Evolutionary conservation across 2,113 vertebrate species (phyloP).

Genomic region (Campylomormyrus numenius): DNA sequence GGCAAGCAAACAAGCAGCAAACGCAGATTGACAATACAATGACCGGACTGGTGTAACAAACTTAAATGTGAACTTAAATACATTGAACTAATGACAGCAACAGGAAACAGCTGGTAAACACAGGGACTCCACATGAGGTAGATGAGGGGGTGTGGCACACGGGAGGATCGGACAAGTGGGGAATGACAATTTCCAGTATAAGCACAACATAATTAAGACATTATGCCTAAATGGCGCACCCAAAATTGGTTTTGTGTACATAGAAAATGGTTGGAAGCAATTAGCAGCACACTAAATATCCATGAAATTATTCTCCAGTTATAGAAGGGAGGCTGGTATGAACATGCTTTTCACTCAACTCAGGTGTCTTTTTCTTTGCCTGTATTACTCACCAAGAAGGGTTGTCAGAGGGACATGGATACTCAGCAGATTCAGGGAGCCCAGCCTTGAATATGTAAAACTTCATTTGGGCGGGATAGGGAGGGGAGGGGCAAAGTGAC

Average conservation of each 20-base stretch:
- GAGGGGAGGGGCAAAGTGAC: not conserved
- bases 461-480: not conserved
- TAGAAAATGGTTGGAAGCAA: conserved; percentile 16
- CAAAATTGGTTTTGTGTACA: conserved; percentile 13
- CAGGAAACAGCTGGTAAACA: too few species aligned
- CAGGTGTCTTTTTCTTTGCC: not conserved
- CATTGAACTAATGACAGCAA: too few species aligned
- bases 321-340: conserved; percentile 17
- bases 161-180: too few species aligned
- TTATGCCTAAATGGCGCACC: not conserved
- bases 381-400: not conserved
- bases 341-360: not conserved
- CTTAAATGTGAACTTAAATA: too few species aligned
- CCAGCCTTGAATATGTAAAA: not conserved
- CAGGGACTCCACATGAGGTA: too few species aligned
- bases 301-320: conserved; percentile 13
- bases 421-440: not conserved
- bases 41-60: too few species aligned
- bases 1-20: too few species aligned
- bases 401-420: not conserved
- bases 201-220: not conserved
- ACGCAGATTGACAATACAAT: too few species aligned
- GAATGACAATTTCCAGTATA: not conserved
- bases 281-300: conserved; percentile 9
- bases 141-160: too few species aligned